phyloP scores from a whole-genome alignment of 37 sponge, comb jelly and placozoan genomes.

The Halichondria panicea region DNA sequence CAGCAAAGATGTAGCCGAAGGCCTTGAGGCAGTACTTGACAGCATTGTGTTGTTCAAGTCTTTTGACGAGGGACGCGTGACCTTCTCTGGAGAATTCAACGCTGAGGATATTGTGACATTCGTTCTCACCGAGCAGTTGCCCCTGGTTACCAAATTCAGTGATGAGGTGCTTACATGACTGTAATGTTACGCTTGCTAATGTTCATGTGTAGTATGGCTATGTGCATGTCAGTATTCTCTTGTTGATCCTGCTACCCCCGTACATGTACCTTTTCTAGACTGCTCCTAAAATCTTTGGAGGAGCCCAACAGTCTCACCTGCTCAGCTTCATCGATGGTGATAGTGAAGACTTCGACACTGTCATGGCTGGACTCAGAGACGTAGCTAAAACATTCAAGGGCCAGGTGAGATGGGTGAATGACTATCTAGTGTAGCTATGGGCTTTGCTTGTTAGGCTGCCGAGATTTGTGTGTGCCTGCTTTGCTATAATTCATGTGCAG shows the following conservation, averaged over 20 bases:
- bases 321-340: slow-evolving; percentile 66
- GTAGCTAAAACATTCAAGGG: slow-evolving; percentile 72
- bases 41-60: slow-evolving; percentile 67
- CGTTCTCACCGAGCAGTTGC: slow-evolving; percentile 67
- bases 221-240: not conserved
- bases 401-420: slow-evolving; percentile 56
- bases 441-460: no score
- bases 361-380: slow-evolving; percentile 37
- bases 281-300: slow-evolving; percentile 96
- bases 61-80: slow-evolving; percentile 84
- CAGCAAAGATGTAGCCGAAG: slow-evolving; percentile 51
- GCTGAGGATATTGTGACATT: slow-evolving; percentile 73
- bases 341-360: slow-evolving; percentile 32
- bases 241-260: not conserved
- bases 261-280: slow-evolving; percentile 75
- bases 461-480: no score
- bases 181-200: not conserved
- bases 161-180: slow-evolving; percentile 71
- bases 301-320: slow-evolving; percentile 76
- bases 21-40: slow-evolving; percentile 47
- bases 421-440: no score
- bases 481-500: no score
- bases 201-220: not conserved
- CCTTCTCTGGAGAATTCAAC: slow-evolving; percentile 59
- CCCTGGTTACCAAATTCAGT: slow-evolving; percentile 81